Evolutionary conservation across 2,888 invertebrate species (phyloP).

Genomic region (Eubasilissa splendida): DNA sequence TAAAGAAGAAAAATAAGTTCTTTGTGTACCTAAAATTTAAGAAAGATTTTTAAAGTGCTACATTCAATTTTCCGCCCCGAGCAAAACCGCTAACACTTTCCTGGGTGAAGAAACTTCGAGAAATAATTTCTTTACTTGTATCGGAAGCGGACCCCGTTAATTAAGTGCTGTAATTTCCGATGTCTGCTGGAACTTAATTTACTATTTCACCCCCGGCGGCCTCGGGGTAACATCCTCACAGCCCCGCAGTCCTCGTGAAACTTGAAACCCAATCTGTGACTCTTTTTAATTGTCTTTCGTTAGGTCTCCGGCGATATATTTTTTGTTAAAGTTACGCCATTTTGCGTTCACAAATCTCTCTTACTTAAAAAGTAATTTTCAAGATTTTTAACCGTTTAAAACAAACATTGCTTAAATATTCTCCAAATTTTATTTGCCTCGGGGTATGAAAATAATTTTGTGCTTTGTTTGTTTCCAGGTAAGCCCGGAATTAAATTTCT

Average conservation of each 20-base stretch:
- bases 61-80: background rate
- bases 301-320: background rate
- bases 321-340: too few species aligned
- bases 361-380: too few species aligned
- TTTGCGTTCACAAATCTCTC: too few species aligned
- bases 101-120: background rate
- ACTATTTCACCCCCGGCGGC: slow-evolving; percentile 19
- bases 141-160: slow-evolving; percentile 18
- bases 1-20: too few species aligned
- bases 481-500: too few species aligned
- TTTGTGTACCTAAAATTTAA: too few species aligned
- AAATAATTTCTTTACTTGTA: slow-evolving; percentile 20
- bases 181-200: slow-evolving; percentile 38
- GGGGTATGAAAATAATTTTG: too few species aligned
- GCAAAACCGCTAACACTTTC: background rate
- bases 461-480: too few species aligned
- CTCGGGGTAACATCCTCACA: background rate
- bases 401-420: too few species aligned
- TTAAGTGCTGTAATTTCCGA: slow-evolving; percentile 42
- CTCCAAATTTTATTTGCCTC: too few species aligned
- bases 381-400: too few species aligned
- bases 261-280: background rate
- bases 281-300: slow-evolving; percentile 1
- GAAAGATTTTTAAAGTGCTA: too few species aligned
- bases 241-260: background rate